Evolutionary conservation across 2,888 invertebrate species (phyloP).

Genomic region (Chymomyza fuscimana): DNA sequence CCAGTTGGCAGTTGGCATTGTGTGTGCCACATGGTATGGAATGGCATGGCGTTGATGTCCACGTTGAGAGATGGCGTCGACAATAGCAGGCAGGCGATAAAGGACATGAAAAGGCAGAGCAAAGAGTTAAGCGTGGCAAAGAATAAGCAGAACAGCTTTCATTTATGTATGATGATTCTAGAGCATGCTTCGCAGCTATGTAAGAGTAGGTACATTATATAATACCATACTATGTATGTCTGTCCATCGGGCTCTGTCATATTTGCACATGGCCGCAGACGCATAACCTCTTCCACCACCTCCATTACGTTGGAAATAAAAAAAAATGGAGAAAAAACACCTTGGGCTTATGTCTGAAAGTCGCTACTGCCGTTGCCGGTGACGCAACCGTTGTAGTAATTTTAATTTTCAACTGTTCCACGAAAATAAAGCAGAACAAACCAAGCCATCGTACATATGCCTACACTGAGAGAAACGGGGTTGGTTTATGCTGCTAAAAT

Average conservation of each 20-base stretch:
- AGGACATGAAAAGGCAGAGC: slow-evolving; percentile 58
- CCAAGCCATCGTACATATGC: slow-evolving; percentile 37
- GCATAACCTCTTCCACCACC: slow-evolving; percentile 17
- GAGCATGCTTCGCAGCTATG: background rate
- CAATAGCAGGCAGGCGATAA: slow-evolving; percentile 30
- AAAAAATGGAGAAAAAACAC: slow-evolving; percentile 30
- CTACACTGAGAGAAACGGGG: slow-evolving; percentile 27
- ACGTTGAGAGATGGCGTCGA: slow-evolving; percentile 19
- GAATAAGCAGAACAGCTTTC: slow-evolving; percentile 46
- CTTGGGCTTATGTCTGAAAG: slow-evolving; percentile 49
- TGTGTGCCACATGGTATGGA: slow-evolving; percentile 23
- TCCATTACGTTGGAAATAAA: slow-evolving; percentile 11
- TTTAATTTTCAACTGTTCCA: slow-evolving; percentile 64
- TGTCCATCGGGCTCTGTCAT: slow-evolving; percentile 2
- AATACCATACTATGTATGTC: background rate
- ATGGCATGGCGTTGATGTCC: slow-evolving; percentile 43
- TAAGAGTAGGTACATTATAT: background rate
- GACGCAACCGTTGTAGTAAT: slow-evolving; percentile 43
- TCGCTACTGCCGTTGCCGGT: slow-evolving; percentile 18
- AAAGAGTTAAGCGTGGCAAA: slow-evolving; percentile 31
- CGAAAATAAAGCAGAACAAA: slow-evolving; percentile 26
- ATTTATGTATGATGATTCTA: slow-evolving; percentile 39
- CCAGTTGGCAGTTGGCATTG: slow-evolving; percentile 6
- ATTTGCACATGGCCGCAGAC: slow-evolving; percentile 14
- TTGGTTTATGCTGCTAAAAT: background rate